Evolutionary conservation across 2,113 vertebrate species (phyloP).

Genomic region (Tiliqua scincoides): DNA sequence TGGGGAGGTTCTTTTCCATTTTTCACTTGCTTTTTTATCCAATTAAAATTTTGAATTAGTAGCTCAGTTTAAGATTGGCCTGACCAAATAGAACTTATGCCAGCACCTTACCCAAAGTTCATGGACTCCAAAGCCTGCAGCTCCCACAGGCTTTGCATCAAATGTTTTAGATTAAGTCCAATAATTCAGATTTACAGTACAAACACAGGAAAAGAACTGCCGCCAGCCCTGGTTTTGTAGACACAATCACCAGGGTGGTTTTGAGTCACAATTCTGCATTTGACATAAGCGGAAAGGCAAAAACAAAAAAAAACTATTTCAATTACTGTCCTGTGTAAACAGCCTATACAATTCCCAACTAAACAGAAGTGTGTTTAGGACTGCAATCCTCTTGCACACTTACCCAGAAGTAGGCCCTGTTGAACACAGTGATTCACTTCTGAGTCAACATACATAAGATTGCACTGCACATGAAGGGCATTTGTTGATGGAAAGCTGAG

Average conservation of each 20-base stretch:
- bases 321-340: neutral
- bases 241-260: neutral
- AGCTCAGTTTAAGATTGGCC: neutral
- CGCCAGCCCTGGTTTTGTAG: neutral
- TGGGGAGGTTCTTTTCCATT: neutral
- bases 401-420: no score
- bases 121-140: neutral
- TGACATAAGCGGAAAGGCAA: neutral
- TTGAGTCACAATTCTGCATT: neutral
- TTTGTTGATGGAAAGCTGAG: neutral
- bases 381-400: no score
- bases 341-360: neutral
- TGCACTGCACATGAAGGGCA: neutral
- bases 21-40: neutral
- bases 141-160: neutral
- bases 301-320: neutral
- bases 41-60: neutral
- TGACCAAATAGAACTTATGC: neutral
- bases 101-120: neutral
- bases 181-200: neutral
- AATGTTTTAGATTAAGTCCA: neutral
- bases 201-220: conserved; percentile 4
- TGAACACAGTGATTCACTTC: no score
- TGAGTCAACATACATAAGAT: no score
- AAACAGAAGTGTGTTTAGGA: neutral